Evolutionary conservation across 2,113 vertebrate species (phyloP), one percentile per base, ranked within the genome.

Genomic region (Pantherophis guttatus): DNA sequence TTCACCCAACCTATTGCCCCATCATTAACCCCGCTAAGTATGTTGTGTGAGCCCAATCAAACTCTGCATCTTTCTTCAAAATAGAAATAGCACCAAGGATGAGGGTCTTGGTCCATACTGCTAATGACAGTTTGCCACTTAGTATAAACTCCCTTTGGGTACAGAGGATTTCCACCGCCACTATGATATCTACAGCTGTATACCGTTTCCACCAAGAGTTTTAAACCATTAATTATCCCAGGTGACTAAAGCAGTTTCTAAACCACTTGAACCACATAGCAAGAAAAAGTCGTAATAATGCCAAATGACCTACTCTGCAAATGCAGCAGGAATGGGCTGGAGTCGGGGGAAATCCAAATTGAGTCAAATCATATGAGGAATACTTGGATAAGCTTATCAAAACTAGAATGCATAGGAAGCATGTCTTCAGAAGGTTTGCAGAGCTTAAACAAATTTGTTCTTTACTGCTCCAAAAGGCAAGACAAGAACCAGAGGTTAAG

Each of bases 171-270:
- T 70, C 3, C 12, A 70, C 4, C 4, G 4, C 62, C 29, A 70
- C 62, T 15, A 11, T n/a, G 62, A n/a, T 2, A 70, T 12, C 62
- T n/a, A 70, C 3, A 2, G 4, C 26, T n/a, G 62, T 1, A 1
- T 65, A 5, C 39, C 5, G 21, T 23, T 86, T n/a, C 55, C 2
- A 33, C 17, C n/a, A 52, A 53, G 15, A 0, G 52, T 21, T 5
- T 0, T 3, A 50, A 39, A 2, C 48, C 1, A 1, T 0, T 0
- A 21, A 59, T 24, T 59, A 21, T 0, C 92, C 9, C 33, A 0
- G 29, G 52, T 70, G 0, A n/a, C 3, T 10, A 0, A 48, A 5
- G 33, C 85, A 39, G 33, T 6, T n/a, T 13, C 29, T 70, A n/a
- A 70, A n/a, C 62, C 11, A 11, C 26, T 11, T 65, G 24, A 26